Evolutionary conservation across 2,113 vertebrate genomes (phyloP).

Genomic region (Pteruthius melanotis): DNA sequence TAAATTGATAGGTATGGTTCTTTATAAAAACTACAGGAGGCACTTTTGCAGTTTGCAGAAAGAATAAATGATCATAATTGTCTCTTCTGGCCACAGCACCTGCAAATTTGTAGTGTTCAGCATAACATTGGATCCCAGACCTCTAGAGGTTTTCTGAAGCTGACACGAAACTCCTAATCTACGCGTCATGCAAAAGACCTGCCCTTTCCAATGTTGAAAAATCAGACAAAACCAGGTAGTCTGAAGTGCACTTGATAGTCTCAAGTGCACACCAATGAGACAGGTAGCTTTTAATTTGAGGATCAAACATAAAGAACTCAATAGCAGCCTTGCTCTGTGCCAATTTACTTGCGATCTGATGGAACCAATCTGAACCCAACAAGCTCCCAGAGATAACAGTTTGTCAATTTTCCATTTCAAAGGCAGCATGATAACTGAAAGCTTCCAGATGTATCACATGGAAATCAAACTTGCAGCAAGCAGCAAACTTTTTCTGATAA

Average conservation of each 20-base stretch:
- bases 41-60: not conserved
- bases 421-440: slow-evolving; percentile 26
- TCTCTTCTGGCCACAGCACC: not conserved
- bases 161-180: not conserved
- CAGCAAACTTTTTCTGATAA: slow-evolving; percentile 38
- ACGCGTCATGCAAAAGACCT: not conserved
- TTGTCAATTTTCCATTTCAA: slow-evolving; percentile 46
- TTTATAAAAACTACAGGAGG: not conserved
- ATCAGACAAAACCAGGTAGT: not conserved
- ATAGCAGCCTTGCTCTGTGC: not conserved
- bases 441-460: slow-evolving; percentile 3
- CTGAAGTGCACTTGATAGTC: not conserved
- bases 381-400: slow-evolving; percentile 34
- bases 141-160: not conserved
- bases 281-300: not conserved
- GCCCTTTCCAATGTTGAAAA: not conserved
- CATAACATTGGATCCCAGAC: not conserved
- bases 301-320: not conserved
- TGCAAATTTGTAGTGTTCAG: not conserved
- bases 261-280: not conserved
- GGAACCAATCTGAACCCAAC: not conserved
- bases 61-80: not conserved
- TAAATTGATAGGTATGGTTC: not conserved
- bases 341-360: slow-evolving; percentile 17
- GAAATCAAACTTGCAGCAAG: slow-evolving; percentile 40